phyloP scores from a whole-genome alignment of 2,797 vertebrate species.

The Falco concolor region DNA sequence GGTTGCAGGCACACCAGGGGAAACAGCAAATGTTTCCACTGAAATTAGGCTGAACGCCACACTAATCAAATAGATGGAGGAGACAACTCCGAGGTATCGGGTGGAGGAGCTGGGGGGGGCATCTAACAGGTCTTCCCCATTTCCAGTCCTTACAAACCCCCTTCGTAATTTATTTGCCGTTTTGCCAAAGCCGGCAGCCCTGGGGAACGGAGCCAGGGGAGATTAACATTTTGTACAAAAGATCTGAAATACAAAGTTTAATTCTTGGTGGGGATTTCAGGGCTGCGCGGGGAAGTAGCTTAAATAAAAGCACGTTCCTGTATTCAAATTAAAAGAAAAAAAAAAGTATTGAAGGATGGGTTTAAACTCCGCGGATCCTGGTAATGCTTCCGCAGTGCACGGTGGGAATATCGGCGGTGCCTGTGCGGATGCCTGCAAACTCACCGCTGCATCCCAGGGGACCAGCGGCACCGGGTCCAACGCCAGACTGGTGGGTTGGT shows the following conservation, averaged over 20 bases:
- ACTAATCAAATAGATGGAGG: neutral
- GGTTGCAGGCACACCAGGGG: neutral
- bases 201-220: neutral
- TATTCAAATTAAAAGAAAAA: too few relatives aligned
- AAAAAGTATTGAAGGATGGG: accelerated
- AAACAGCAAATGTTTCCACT: neutral
- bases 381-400: accelerated
- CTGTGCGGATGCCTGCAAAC: neutral
- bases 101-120: neutral
- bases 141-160: neutral
- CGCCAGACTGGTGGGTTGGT: accelerated
- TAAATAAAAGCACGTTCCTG: neutral
- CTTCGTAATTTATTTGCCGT: neutral
- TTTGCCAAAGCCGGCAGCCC: accelerated
- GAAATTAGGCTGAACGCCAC: neutral
- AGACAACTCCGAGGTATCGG: accelerated
- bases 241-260: neutral
- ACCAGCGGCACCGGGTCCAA: accelerated
- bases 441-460: accelerated
- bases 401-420: accelerated
- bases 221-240: neutral
- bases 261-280: neutral
- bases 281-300: neutral
- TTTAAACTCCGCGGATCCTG: accelerated
- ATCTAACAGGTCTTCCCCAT: neutral